Base-by-base conservation (phyloP, 2,113 vertebrate genomes). In the Pedetes capensis region DNA sequence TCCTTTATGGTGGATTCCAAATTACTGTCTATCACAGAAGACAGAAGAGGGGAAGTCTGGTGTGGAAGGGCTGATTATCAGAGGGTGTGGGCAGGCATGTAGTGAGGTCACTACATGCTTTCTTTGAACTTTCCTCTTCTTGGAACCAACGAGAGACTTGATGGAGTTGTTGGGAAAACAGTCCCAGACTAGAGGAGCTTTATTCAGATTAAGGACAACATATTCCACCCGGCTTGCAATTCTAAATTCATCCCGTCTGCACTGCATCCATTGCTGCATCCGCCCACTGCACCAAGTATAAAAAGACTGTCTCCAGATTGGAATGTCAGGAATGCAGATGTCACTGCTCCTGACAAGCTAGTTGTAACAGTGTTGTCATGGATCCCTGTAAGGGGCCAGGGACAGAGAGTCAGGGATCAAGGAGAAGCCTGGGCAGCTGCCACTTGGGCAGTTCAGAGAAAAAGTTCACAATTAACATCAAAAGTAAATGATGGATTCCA, bases 301-400 rank as follows among this genome's bases (percentile, higher is more conserved):
- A 98, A 98, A 98, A 98, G 98, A 95, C 96, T 95, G 61, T 96
- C 97, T 98, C 97, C 98, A 98, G 97, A 98, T 98, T 98, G 98
- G 97, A 98, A 93, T 97, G 98, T 98, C 97, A 98, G 93, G 96
- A 97, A 98, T 98, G 94, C 98, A 98, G 98, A 98, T 98, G 98
- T 97, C 98, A 98, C 13, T 61, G 91, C 95, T 87, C 94, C 97
- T 97, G 97, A 98, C 53, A 5, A 95, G 93, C 78, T 96, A 84
- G 88, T 89, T 91, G 96, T 96, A 94, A 90, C 59, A 5, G 47
- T 89, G 94, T 95, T 97, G 94, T 95, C 95, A 93, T 76, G 90
- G 95, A 93, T 85, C 84, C 76, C 44, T 66, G 69, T 25, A 32
- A 83, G 68, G 89, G 95, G 93, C 42, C 93, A 49, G 76, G 39